These are phyloP conservation scores for Tychaedon coryphoeus DNA, from an alignment of 2,113 vertebrate genomes.

Conservation along the genomic window DNA sequence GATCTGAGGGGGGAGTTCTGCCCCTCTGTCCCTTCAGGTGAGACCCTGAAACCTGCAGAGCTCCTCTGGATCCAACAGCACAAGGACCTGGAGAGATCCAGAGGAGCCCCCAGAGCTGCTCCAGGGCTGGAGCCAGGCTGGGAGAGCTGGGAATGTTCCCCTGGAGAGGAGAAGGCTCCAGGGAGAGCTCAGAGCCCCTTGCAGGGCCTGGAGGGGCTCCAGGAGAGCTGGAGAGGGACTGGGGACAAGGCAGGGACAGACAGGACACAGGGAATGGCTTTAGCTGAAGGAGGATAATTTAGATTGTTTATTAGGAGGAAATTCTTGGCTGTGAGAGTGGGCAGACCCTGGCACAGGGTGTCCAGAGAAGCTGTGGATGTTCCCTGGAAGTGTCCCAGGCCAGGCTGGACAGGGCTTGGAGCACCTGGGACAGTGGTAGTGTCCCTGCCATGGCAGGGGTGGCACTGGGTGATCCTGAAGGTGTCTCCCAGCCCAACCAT, in stretches of 20 bases:
- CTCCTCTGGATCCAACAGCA: neutral
- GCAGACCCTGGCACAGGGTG: neutral
- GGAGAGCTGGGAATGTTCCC: neutral
- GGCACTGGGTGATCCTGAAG: fast-evolving
- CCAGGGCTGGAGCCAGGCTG: neutral
- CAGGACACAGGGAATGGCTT: neutral
- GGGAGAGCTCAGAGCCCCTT: neutral
- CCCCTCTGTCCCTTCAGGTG: neutral
- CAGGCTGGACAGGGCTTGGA: neutral
- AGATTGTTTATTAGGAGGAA: neutral
- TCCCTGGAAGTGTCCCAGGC: neutral
- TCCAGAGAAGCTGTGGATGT: neutral
- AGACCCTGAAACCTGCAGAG: neutral
- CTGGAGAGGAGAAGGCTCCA: neutral
- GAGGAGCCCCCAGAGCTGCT: neutral
- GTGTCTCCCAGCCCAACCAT: neutral
- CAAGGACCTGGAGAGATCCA: neutral
- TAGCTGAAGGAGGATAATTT: neutral
- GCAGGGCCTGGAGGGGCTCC: neutral
- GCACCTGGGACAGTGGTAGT: fast-evolving
- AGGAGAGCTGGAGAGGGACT: neutral
- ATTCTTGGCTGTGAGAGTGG: fast-evolving
- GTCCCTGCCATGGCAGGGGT: neutral
- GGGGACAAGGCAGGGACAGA: neutral
- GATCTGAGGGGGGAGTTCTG: neutral